Evolutionary conservation across 2,113 vertebrate genomes (phyloP), one percentile per base, ranked within the genome.

Genomic region (Craseonycteris thonglongyai): DNA sequence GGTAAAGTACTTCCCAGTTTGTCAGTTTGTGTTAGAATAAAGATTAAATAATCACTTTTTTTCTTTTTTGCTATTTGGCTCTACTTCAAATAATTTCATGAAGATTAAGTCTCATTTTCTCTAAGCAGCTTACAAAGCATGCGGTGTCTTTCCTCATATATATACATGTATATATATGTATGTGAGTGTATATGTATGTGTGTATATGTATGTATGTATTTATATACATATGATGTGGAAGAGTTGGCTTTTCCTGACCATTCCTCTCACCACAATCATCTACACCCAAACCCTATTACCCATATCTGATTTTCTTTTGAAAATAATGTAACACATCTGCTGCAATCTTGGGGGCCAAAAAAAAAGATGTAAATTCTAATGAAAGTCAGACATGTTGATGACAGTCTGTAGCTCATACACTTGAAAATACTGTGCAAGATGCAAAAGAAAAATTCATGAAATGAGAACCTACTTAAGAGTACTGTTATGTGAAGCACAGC

Each of bases 141-240:
- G 69, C 97, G 61, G 68, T 94, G 76, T 95, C 92, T 97, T 98
- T 98, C 96, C 68, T 54, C 87, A 49, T 54, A 96, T 97, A n/a
- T 97, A 98, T 97, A 96, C 94, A 98, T 97, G 95, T 92, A 97
- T 95, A 59, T 0, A 61, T 87, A 69, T 83, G 14, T n/a, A n/a
- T n/a, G n/a, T n/a, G n/a, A n/a, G n/a, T n/a, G n/a, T n/a, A n/a
- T n/a, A n/a, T n/a, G n/a, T n/a, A n/a, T n/a, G n/a, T n/a, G n/a
- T n/a, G n/a, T n/a, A 49, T 54, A 96, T 97, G n/a, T 97, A 98
- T 97, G 96, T 95, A 98, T 97, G 95, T 92, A 97, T 95, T 56
- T 0, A 61, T 87, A 69, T 83, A 12, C n/a, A 97, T 97, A 97
- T 96, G 97, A 96, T 97, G 97, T 97, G 93, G 88, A 98, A 97